Conservation (phyloP, 2,888 invertebrate genomes). For the Pecten maximus region DNA sequence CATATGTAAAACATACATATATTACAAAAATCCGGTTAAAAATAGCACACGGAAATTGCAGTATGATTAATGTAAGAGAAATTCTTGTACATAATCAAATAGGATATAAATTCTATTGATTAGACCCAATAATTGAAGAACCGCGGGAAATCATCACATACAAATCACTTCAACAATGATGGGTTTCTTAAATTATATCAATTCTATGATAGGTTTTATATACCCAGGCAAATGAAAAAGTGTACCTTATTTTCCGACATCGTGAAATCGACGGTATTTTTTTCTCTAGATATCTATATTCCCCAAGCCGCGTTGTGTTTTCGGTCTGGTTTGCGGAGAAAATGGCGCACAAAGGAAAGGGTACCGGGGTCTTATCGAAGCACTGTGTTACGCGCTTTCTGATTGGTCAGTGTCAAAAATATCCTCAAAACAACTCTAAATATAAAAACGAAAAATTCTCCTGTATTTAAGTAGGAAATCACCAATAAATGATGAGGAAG, state of each 20-base stretch:
- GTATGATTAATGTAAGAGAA: too few species aligned
- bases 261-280: constrained; percentile 13
- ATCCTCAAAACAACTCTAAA: neutral
- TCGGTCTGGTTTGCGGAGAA: constrained; percentile 41
- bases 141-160: constrained; percentile 36
- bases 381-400: constrained; percentile 30
- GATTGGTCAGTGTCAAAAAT: constrained; percentile 31
- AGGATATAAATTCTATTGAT: neutral
- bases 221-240: neutral
- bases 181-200: neutral
- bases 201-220: neutral
- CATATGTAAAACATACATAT: too few species aligned
- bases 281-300: neutral
- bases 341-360: constrained; percentile 58
- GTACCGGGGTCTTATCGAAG: constrained; percentile 36
- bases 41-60: too few species aligned
- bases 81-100: too few species aligned
- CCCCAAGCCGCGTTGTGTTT: neutral
- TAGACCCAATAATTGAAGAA: neutral
- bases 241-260: constrained; percentile 56
- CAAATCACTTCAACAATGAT: constrained; percentile 18
- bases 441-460: neutral
- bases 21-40: too few species aligned
- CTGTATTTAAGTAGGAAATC: neutral
- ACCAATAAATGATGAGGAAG: neutral